Conservation (phyloP, 2,888 invertebrate genomes). For the Corythucha ciliata region DNA sequence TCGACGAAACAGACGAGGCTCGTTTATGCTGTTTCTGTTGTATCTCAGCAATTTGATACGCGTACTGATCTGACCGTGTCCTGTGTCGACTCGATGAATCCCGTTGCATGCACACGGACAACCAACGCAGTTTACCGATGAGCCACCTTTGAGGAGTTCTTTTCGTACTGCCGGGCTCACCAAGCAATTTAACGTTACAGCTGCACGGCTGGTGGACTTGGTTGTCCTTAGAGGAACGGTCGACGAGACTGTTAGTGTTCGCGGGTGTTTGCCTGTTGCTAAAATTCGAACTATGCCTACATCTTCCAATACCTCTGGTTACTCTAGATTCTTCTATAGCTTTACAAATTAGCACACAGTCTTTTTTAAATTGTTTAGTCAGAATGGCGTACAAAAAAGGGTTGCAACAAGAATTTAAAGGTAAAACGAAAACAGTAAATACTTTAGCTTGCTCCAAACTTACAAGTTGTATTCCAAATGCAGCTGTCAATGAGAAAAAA, state of each 20-base stretch:
- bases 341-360: constrained; percentile 91
- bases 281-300: constrained; percentile 77
- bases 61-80: constrained; percentile 53
- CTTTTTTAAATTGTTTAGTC: constrained; percentile 95
- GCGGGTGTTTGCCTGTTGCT: constrained; percentile 80
- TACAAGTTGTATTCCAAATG: constrained; percentile 81
- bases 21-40: constrained; percentile 66
- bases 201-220: constrained; percentile 49
- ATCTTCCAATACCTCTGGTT: constrained; percentile 75
- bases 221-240: constrained; percentile 64
- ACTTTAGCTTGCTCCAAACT: constrained; percentile 90
- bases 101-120: constrained; percentile 44
- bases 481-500: constrained; percentile 87
- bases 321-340: constrained; percentile 91
- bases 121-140: constrained; percentile 44
- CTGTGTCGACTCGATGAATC: constrained; percentile 43
- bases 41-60: constrained; percentile 65
- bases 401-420: constrained; percentile 94
- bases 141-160: constrained; percentile 41
- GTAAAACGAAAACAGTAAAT: constrained; percentile 90
- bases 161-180: constrained; percentile 35
- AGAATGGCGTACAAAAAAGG: constrained; percentile 96
- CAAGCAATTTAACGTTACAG: constrained; percentile 48
- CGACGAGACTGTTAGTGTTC: constrained; percentile 73
- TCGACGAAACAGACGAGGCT: constrained; percentile 75